Base-by-base conservation (phyloP, 1,140 invertebrate species). In the Euwallacea fornicatus region DNA sequence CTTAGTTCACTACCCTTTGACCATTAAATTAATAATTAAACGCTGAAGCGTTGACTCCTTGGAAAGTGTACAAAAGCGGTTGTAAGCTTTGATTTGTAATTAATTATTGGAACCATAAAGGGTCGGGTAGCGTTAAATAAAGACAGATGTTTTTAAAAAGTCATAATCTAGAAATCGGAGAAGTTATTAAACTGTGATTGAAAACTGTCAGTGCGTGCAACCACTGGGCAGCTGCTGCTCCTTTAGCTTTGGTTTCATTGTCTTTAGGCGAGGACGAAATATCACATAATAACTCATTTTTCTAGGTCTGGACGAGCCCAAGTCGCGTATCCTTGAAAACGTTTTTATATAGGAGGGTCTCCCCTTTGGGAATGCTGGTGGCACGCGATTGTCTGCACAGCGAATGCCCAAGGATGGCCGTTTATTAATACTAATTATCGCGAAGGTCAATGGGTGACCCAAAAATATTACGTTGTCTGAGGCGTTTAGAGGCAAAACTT, bases 31-130 rank as follows among this genome's bases (percentile, higher is more conserved):
- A 33, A 33, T 33, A 33, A 33, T 33, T 33, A 33, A 33, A 33
- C 21, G 21, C 46, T 11, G 0, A 50, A 50, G 13, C 0, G 46
- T 50, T 10, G 46, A 10, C n/a, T 47, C 46, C 13, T 50, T 50
- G 46, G 21, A 33, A 33, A 33, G 21, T 33, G 21, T 33, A 33
- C 21, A 33, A 33, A 33, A 33, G 21, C 50, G 50, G 50, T 53
- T 33, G 21, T 15, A 16, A 58, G 55, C 55, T 41, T 53, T 11
- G 16, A 58, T 41, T 15, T 10, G 16, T 16, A 58, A 33, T 41
- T 58, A 58, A 58, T 58, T 21, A 58, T 53, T 53, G 11, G 15
- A 58, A 58, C 55, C n/a, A 15, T 21, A 15, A 58, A 58, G 55
- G 55, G 55, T 16, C n/a, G 10, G 16, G 16, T 10, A 33, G 55